Conservation (phyloP, 92 coral and sea anemone genomes). For the Meandrina meandrites region DNA sequence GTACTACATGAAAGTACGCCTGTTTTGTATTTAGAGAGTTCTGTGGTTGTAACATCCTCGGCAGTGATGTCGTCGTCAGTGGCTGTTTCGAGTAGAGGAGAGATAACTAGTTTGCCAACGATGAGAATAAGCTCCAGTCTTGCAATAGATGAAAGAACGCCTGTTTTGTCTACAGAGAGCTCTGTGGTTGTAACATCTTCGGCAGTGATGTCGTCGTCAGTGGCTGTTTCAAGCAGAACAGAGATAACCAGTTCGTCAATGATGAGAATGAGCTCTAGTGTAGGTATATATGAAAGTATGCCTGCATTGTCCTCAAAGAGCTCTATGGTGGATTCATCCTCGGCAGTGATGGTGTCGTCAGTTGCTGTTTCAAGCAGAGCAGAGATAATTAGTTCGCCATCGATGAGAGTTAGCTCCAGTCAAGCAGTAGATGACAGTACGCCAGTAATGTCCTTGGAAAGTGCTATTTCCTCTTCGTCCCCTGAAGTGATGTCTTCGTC, state of each 20-base stretch:
- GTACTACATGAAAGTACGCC: background rate
- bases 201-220: background rate
- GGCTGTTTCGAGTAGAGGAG: background rate
- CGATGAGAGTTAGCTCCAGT: background rate
- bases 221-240: background rate
- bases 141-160: background rate
- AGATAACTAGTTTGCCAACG: background rate
- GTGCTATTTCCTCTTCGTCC: background rate
- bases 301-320: background rate
- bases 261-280: background rate
- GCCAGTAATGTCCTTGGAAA: background rate
- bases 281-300: background rate
- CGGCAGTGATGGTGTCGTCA: background rate
- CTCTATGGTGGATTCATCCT: background rate
- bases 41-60: background rate
- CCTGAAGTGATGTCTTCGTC: background rate
- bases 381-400: background rate
- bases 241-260: background rate
- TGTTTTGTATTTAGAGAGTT: background rate
- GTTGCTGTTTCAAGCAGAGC: background rate
- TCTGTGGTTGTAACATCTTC: background rate
- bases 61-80: background rate
- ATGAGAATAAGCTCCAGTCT: background rate
- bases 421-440: background rate
- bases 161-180: background rate